Conservation (phyloP, 1,140 invertebrate genomes). For the Tetramorium alpestre region DNA sequence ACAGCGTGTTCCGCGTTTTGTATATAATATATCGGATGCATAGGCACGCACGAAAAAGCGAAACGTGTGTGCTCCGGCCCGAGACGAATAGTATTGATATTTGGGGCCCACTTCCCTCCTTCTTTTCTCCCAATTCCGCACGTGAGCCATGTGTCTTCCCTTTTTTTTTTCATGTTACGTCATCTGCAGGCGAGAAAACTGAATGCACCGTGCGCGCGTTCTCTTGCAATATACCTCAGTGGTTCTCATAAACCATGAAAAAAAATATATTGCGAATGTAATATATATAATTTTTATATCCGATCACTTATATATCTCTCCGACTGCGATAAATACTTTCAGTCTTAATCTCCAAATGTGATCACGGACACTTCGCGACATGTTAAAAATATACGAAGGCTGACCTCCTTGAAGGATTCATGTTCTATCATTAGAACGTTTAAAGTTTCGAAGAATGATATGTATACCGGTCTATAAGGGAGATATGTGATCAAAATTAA, state of each 20-base stretch:
- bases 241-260: not conserved
- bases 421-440: conserved; percentile 2
- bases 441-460: not conserved
- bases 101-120: conserved; percentile 42
- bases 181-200: conserved; percentile 69
- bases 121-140: conserved; percentile 79
- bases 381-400: not conserved
- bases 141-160: conserved; percentile 79
- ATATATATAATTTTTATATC: not conserved
- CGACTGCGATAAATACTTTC: not conserved
- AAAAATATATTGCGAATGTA: conserved; percentile 6
- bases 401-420: not conserved
- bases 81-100: conserved; percentile 42
- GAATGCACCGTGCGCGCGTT: conserved; percentile 63
- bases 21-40: conserved; percentile 74
- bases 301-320: not conserved
- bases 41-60: conserved; percentile 77
- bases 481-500: not conserved
- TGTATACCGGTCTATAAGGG: not conserved
- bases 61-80: conserved; percentile 65
- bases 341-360: not conserved
- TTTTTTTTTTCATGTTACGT: conserved; percentile 74
- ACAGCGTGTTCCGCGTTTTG: conserved; percentile 70
- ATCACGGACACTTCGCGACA: not conserved
- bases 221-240: not conserved